phyloP scores from a whole-genome alignment of 2,797 vertebrate species.

The Antennarius maculatus region DNA sequence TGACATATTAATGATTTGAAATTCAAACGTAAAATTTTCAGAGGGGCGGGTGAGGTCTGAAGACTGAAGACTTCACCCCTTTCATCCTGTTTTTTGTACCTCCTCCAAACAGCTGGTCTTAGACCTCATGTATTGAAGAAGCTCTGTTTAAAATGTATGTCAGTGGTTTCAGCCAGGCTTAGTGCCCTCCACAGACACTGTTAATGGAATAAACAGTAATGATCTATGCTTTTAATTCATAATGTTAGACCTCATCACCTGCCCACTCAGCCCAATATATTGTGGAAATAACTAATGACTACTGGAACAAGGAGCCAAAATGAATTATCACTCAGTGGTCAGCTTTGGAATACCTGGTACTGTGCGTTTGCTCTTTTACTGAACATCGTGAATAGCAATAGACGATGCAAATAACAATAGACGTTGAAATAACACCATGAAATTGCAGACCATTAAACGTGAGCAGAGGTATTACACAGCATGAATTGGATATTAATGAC shows the following conservation, averaged over 20 bases:
- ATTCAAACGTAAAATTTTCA: slow-evolving; percentile 61
- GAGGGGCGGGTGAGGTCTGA: slow-evolving; percentile 15
- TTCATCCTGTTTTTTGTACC: slow-evolving; percentile 39
- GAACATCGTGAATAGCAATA: slow-evolving; percentile 56
- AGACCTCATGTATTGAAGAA: slow-evolving; percentile 41
- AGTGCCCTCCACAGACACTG: slow-evolving; percentile 51
- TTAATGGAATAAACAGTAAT: slow-evolving; percentile 73
- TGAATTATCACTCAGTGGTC: slow-evolving; percentile 66
- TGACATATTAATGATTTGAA: slow-evolving; percentile 78
- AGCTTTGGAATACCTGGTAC: slow-evolving; percentile 47
- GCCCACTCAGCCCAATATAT: slow-evolving; percentile 71
- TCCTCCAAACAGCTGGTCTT: slow-evolving; percentile 48
- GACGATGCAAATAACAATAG: no score
- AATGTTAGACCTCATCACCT: slow-evolving; percentile 67
- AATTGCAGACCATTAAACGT: slow-evolving; percentile 44
- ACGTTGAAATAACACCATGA: slow-evolving; percentile 41
- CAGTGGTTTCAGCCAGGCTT: slow-evolving; percentile 63
- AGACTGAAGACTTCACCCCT: no score
- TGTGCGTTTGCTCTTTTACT: slow-evolving; percentile 43
- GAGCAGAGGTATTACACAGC: slow-evolving; percentile 5
- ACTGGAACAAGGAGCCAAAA: slow-evolving; percentile 74
- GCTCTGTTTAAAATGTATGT: slow-evolving; percentile 61
- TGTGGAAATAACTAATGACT: slow-evolving; percentile 75
- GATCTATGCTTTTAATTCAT: slow-evolving; percentile 70
- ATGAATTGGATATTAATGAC: no score